Percentiles rank a stretch among this genome's conserved stretches.
Conservation (phyloP, 2,888 invertebrate species). For the Nasonovia ribisnigri region DNA sequence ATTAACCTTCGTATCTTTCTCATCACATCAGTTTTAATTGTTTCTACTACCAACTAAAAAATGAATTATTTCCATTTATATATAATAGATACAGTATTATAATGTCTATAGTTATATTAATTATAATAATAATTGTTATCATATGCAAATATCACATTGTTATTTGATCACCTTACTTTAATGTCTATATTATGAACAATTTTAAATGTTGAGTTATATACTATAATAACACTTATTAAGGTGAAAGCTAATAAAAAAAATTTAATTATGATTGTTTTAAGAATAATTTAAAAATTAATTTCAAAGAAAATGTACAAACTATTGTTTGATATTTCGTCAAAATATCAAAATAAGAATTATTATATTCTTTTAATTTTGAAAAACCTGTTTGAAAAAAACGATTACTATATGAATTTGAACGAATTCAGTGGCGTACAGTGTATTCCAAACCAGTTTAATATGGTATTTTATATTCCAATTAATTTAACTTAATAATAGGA, state of each 20-base stretch:
- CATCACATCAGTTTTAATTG: neutral
- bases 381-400: slow-evolving; percentile 54
- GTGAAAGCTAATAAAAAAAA: neutral
- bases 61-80: neutral
- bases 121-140: neutral
- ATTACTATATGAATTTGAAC: slow-evolving; percentile 34
- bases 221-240: neutral
- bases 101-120: neutral
- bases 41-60: neutral
- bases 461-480: slow-evolving; percentile 59
- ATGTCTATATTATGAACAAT: neutral
- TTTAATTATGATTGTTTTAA: neutral
- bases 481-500: slow-evolving; percentile 54
- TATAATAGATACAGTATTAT: neutral
- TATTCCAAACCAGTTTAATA: slow-evolving; percentile 54
- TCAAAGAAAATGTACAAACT: neutral
- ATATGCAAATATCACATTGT: slow-evolving; percentile 12
- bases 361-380: slow-evolving; percentile 23
- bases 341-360: neutral
- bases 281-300: slow-evolving; percentile 21
- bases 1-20: neutral
- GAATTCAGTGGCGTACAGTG: slow-evolving; percentile 8
- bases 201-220: neutral
- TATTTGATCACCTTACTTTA: neutral
- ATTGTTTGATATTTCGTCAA: neutral